These are phyloP conservation scores for Drosophila parabipectinata DNA, from an alignment of 1,140 invertebrate species.

Conservation along the genomic window DNA sequence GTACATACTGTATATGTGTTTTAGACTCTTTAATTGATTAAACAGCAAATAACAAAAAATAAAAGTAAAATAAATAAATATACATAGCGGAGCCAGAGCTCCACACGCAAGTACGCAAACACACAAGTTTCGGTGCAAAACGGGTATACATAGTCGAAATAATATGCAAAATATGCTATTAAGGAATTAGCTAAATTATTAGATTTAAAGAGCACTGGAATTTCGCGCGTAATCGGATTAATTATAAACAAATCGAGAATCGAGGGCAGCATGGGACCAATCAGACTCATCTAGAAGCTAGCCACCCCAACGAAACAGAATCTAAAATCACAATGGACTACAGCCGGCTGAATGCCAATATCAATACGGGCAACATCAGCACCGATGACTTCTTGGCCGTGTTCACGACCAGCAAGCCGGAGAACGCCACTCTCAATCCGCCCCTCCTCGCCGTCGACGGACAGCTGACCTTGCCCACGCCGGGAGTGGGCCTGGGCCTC, in stretches of 20 bases:
- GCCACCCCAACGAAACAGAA: slow-evolving; percentile 8
- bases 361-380: slow-evolving; percentile 82
- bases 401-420: slow-evolving; percentile 51
- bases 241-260: slow-evolving; percentile 57
- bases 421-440: slow-evolving; percentile 67
- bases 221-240: slow-evolving; percentile 55
- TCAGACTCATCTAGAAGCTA: slow-evolving; percentile 51
- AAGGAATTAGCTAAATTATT: slow-evolving; percentile 70
- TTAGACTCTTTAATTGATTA: slow-evolving; percentile 49
- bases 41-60: slow-evolving; percentile 26
- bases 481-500: slow-evolving; percentile 25
- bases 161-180: slow-evolving; percentile 49
- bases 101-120: slow-evolving; percentile 12
- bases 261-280: slow-evolving; percentile 72
- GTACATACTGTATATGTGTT: slow-evolving; percentile 45
- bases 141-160: slow-evolving; percentile 75
- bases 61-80: slow-evolving; percentile 8
- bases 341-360: slow-evolving; percentile 60
- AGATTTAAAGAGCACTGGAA: slow-evolving; percentile 53
- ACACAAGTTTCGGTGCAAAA: slow-evolving; percentile 84
- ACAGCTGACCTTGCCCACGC: slow-evolving; percentile 64
- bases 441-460: slow-evolving; percentile 75
- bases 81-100: slow-evolving; percentile 12
- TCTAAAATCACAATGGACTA: slow-evolving; percentile 61
- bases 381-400: slow-evolving; percentile 80